Conservation (phyloP, 2,113 vertebrate genomes). For the Electrona antarctica region DNA sequence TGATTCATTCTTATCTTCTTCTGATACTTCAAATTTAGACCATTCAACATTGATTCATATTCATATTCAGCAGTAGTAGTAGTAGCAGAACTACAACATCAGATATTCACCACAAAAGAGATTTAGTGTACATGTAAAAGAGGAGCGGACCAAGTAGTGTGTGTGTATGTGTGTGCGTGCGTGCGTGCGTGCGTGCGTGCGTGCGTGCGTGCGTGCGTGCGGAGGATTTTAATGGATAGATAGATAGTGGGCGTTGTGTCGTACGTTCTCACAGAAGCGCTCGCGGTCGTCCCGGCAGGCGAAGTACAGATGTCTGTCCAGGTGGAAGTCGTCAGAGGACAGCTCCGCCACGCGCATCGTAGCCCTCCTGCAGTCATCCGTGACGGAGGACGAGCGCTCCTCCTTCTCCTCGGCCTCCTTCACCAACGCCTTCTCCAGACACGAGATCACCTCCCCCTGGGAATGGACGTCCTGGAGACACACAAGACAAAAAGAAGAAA, state of each 20-base stretch:
- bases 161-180: neutral
- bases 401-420: slow-evolving; percentile 86
- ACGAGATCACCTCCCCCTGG: slow-evolving; percentile 95
- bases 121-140: no score
- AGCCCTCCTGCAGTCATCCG: slow-evolving; percentile 91
- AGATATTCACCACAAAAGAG: no score
- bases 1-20: no score
- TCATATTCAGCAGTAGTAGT: no score
- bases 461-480: slow-evolving; percentile 89
- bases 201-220: no score
- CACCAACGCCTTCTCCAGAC: slow-evolving; percentile 93
- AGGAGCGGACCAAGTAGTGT: neutral
- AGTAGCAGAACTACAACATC: no score
- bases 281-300: slow-evolving; percentile 94
- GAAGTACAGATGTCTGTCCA: slow-evolving; percentile 95
- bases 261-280: slow-evolving; percentile 93
- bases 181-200: neutral
- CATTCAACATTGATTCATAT: no score
- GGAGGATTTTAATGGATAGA: no score
- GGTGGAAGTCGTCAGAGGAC: slow-evolving; percentile 94
- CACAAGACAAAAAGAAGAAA: no score
- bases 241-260: slow-evolving; percentile 30
- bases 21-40: no score
- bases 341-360: slow-evolving; percentile 97
- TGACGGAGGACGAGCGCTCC: slow-evolving; percentile 78